Evolutionary conservation across 2,888 invertebrate species (phyloP), one percentile per base, ranked within the genome.

Genomic region (Meloe dianella): DNA sequence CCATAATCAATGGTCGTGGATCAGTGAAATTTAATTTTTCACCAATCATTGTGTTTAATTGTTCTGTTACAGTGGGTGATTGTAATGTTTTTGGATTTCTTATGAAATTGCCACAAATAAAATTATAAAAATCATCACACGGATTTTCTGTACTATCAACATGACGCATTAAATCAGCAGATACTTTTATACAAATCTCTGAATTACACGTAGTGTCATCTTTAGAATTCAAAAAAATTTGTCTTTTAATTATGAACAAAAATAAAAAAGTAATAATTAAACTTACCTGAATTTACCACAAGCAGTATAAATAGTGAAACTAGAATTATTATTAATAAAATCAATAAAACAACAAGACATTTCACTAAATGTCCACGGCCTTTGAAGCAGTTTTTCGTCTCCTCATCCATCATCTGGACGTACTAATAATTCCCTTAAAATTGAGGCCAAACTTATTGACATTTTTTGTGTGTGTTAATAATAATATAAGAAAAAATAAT

Each of bases 121-220:
- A 92, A 73, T 88, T 85, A 80, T 92, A 92, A 82, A 92, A 92
- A 77, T 92, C 90, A 72, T 92, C 90, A 76, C 92, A 92, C 0
- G 92, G 92, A 68, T 91, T 89, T 17, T 89, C 47, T 12, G 54
- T 57, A 58, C 63, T 38, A 27, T 68, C 66, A 12, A 60, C 32
- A 27, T 62, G 63, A 20, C 64, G 30, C 3, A 68, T 60, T 3
- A 66, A 14, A 56, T 66, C 57, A 0, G 68, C 68, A 9, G 68
- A 68, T 24, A 41, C 35, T 38, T 63, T 65, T 14, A 66, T 66
- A 57, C 68, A 68, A 24, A 56, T 38, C 14, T 65, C 68, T 20
- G 65, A 24, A 27, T 65, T 63, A 27, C 68, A 68, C 8, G 61
- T 30, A 63, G 62, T 20, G n/a, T 65, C 29, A 63, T 65, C 68